These are phyloP conservation scores for Sympetrum striolatum DNA, from an alignment of 2,888 invertebrate genomes.

Conservation along the genomic window DNA sequence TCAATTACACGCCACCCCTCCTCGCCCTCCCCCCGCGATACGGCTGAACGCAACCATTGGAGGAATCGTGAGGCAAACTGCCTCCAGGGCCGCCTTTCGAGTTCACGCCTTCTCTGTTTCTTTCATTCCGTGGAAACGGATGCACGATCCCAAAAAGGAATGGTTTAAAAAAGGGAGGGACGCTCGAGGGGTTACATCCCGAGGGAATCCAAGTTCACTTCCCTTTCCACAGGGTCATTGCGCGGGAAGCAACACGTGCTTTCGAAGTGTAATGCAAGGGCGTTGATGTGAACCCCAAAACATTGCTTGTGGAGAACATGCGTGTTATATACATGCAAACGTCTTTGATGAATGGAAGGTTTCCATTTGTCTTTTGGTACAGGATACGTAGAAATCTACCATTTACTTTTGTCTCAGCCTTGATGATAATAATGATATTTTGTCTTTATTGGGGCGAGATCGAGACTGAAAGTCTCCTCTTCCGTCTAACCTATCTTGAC, in stretches of 20 bases:
- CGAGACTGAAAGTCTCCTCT: too few relatives aligned
- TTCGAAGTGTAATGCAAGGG: not conserved
- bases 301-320: too few relatives aligned
- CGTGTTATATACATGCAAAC: too few relatives aligned
- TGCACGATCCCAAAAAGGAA: not conserved
- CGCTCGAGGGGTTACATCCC: not conserved
- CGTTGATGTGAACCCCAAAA: not conserved
- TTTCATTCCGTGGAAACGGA: slow-evolving; percentile 24
- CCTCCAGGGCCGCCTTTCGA: not conserved
- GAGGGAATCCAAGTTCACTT: not conserved
- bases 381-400: too few relatives aligned
- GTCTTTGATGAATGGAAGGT: too few relatives aligned
- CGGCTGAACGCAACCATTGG: slow-evolving; percentile 35
- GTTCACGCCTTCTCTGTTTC: slow-evolving; percentile 25
- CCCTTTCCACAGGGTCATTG: not conserved
- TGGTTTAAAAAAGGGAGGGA: not conserved
- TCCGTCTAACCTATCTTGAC: too few relatives aligned
- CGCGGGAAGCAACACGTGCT: not conserved
- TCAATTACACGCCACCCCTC: not conserved
- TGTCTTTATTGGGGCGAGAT: too few relatives aligned
- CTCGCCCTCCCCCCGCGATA: not conserved
- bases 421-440: too few relatives aligned
- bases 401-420: too few relatives aligned
- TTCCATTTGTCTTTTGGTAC: too few relatives aligned
- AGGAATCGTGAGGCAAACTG: slow-evolving; percentile 33